phyloP scores from a whole-genome alignment of 2,113 vertebrate genomes.

The Petrocephalus zakoni region DNA sequence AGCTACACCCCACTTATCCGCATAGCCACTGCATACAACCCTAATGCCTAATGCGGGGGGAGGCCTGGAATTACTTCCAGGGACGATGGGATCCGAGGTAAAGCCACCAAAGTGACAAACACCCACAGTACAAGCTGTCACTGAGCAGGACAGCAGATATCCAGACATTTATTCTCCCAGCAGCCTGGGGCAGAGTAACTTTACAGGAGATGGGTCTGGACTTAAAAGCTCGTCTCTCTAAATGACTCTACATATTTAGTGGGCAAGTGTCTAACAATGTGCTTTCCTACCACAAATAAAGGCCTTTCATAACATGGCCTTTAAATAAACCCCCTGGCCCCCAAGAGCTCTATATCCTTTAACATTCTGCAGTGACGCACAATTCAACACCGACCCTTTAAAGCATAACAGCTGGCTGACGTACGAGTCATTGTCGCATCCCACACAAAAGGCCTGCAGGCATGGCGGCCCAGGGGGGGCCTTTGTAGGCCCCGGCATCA shows the following conservation, averaged over 20 bases:
- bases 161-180: neutral
- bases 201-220: neutral
- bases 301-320: neutral
- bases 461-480: neutral
- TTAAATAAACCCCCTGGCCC: neutral
- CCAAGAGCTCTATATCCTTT: neutral
- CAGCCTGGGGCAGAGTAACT: neutral
- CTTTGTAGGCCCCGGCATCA: neutral
- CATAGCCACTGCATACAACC: neutral
- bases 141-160: neutral
- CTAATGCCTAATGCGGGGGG: neutral
- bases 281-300: neutral
- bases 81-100: neutral
- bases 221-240: neutral
- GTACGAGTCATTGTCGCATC: neutral
- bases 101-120: neutral
- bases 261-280: neutral
- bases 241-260: neutral
- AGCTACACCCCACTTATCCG: neutral
- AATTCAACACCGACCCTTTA: neutral
- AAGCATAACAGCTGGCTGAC: neutral
- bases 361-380: neutral
- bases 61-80: neutral
- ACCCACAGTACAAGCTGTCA: neutral
- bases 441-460: neutral